Conservation (phyloP, 2,113 vertebrate species). For the Sturnus vulgaris region DNA sequence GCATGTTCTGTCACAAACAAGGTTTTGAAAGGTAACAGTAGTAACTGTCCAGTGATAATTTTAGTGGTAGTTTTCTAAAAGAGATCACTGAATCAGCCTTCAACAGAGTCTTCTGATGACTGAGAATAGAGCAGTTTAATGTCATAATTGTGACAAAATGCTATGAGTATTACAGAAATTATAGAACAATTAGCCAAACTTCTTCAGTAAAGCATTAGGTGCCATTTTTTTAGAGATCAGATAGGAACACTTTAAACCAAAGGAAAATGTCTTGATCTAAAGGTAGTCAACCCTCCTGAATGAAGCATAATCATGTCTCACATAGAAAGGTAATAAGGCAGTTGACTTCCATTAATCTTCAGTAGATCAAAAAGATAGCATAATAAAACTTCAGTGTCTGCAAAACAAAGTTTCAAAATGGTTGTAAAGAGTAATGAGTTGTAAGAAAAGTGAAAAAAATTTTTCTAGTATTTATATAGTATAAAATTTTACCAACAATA, state of each 20-base stretch:
- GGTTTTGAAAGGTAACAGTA: not conserved
- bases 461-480: not conserved
- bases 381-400: constrained; percentile 39
- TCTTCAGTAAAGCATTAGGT: not conserved
- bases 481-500: not conserved
- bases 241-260: not conserved
- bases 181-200: not conserved
- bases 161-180: not conserved
- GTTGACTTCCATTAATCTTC: constrained; percentile 38
- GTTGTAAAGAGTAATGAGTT: not conserved
- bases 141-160: constrained; percentile 2
- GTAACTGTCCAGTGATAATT: not conserved
- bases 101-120: not conserved
- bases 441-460: not conserved
- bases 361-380: constrained; percentile 18
- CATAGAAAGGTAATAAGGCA: constrained; percentile 39
- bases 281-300: not conserved
- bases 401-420: not conserved
- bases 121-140: not conserved
- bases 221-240: constrained; percentile 14
- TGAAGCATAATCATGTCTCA: not conserved
- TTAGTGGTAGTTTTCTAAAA: not conserved
- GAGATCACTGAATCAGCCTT: not conserved
- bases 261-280: constrained; percentile 26
- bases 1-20: not conserved